Base-by-base conservation (phyloP, 1,140 invertebrate species). In the Scaptodrosophila lebanonensis region DNA sequence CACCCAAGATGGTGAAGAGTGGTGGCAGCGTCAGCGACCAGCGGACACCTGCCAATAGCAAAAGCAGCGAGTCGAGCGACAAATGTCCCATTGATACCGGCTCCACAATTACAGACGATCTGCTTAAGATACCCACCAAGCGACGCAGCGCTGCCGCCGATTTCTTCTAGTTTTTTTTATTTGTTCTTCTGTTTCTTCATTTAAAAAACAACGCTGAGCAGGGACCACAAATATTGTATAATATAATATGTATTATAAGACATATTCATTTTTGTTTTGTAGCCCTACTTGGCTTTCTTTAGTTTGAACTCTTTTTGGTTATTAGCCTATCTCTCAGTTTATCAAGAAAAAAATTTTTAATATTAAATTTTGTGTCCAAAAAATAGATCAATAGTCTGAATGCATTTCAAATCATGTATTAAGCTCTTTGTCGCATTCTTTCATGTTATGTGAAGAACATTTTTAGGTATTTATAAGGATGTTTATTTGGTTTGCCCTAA, bases 81-180 rank as follows among this genome's bases (percentile, higher is more conserved):
- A 38, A 49, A 53, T 38, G 27, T 16, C 52, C 67, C 18, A 85
- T 75, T 12, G 77, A 75, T 12, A 85, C 70, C 18, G 67, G 72
- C 22, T 82, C 82, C 11, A 85, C 77, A 6, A 86, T 94, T 0
- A 95, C 94, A 5, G 93, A 95, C 84, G 92, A 95, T 88, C 88
- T 95, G 18, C 87, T 95, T 8, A 91, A 94, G 60, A 91, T 93
- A 75, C 88, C 95, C n/a, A 91, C 92, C 5, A 91, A 89, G 40
- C 87, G 91, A 66, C 88, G 90, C 66, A 90, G 88, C 73, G 92
- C 92, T 2, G 84, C 90, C 20, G 82, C 91, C 20, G 92, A 93
- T 50, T 86, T 86, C 64, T 86, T 86, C 49, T 86, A 77, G 52
- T n/a, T n/a, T n/a, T n/a, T 6, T 6, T 29, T 6, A 29, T 5